Conservation (phyloP, 2,113 vertebrate genomes). For the Festucalex cinctus region DNA sequence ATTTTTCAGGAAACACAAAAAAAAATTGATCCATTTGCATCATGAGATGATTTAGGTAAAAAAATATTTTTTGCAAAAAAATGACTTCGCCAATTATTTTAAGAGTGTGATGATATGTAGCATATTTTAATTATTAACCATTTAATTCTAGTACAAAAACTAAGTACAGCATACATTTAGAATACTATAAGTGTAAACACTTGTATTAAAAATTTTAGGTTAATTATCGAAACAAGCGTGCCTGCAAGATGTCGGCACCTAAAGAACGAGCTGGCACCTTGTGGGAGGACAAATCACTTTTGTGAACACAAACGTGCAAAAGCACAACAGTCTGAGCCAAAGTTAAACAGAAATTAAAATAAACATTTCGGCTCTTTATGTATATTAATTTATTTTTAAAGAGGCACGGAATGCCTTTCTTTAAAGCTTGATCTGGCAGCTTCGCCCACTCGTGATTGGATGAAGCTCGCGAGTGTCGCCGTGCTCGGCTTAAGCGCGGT, state of each 20-base stretch:
- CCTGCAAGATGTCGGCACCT: neutral
- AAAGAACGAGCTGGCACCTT: constrained; percentile 11
- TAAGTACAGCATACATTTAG: too few species aligned
- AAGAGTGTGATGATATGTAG: too few species aligned
- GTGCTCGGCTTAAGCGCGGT: constrained; percentile 62
- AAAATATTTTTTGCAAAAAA: too few species aligned
- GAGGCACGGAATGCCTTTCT: constrained; percentile 30
- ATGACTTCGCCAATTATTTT: too few species aligned
- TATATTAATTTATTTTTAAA: constrained; percentile 60
- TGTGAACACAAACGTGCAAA: constrained; percentile 37
- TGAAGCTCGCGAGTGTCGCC: constrained; percentile 52
- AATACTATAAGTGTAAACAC: too few species aligned
- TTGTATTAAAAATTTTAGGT: too few species aligned
- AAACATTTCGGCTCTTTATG: constrained; percentile 55
- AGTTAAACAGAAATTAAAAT: constrained; percentile 55
- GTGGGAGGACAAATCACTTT: constrained; percentile 58
- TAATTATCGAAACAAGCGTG: neutral
- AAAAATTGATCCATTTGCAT: too few species aligned
- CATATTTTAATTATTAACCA: too few species aligned
- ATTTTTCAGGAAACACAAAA: too few species aligned
- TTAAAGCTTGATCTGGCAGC: constrained; percentile 53
- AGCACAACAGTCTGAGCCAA: constrained; percentile 45
- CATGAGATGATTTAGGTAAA: too few species aligned
- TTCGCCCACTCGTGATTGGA: constrained; percentile 65
- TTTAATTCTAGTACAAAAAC: too few species aligned